These are phyloP conservation scores for Pinna nobilis DNA, from an alignment of 1,140 invertebrate genomes.

Conservation along the genomic window DNA sequence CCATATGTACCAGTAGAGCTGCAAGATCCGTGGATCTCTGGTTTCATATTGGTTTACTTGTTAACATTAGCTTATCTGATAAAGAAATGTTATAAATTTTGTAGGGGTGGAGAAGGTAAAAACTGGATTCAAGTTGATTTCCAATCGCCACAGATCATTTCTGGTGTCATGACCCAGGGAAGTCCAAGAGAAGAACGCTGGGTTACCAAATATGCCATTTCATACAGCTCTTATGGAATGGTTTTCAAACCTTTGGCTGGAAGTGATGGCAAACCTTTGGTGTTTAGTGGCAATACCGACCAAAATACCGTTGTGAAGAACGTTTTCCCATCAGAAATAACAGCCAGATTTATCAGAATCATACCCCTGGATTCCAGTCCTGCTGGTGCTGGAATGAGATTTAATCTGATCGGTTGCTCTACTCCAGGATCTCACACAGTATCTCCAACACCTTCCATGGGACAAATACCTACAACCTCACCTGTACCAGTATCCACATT, in stretches of 20 bases:
- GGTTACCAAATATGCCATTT: slow-evolving; percentile 46
- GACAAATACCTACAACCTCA: slow-evolving; percentile 14
- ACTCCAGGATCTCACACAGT: not conserved
- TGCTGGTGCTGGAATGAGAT: slow-evolving; percentile 43
- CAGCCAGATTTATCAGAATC: slow-evolving; percentile 48
- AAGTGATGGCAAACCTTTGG: slow-evolving; percentile 22
- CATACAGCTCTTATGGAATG: slow-evolving; percentile 44
- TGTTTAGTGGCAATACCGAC: slow-evolving; percentile 47
- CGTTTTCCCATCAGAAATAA: slow-evolving; percentile 26
- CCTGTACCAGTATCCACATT: slow-evolving; percentile 37
- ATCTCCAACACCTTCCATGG: not conserved
- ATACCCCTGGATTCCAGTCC: slow-evolving; percentile 37
- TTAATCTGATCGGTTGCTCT: slow-evolving; percentile 44
- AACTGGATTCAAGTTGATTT: slow-evolving; percentile 50
- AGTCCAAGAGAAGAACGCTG: slow-evolving; percentile 44
- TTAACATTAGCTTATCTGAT: too few relatives aligned
- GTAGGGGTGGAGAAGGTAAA: slow-evolving; percentile 33
- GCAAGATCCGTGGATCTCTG: too few relatives aligned
- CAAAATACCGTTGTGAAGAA: slow-evolving; percentile 33
- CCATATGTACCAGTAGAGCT: too few relatives aligned
- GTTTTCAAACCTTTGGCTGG: slow-evolving; percentile 25
- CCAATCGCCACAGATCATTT: slow-evolving; percentile 23
- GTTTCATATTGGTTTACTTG: too few relatives aligned
- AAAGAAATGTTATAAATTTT: not conserved
- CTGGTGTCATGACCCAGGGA: slow-evolving; percentile 50